Conservation (phyloP, 2,113 vertebrate species). For the Zootoca vivipara region DNA sequence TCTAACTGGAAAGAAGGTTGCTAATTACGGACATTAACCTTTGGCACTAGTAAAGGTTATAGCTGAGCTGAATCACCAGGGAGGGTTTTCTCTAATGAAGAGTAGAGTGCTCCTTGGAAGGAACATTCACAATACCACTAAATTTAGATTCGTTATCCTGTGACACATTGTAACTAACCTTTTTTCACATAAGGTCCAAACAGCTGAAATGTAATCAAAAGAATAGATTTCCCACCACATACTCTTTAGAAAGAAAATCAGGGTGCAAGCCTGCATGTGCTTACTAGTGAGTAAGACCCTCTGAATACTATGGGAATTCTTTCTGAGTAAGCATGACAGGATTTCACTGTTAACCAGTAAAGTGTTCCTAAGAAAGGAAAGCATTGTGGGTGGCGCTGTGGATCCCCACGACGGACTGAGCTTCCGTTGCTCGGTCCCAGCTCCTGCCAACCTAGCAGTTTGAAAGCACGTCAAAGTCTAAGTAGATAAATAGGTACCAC, state of each 20-base stretch:
- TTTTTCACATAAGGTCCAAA: neutral
- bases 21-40: constrained; percentile 15
- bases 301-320: neutral
- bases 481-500: no score
- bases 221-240: neutral
- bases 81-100: neutral
- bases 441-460: no score
- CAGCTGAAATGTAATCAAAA: neutral
- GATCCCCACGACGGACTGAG: no score
- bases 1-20: constrained; percentile 4
- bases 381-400: neutral
- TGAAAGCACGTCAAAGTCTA: no score
- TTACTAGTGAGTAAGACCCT: neutral
- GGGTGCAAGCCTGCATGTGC: neutral
- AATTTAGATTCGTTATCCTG: neutral
- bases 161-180: neutral
- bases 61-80: neutral
- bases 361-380: neutral
- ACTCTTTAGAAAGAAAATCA: no score
- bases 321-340: neutral
- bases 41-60: constrained; percentile 7
- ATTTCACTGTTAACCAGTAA: neutral
- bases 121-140: constrained; percentile 1
- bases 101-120: neutral
- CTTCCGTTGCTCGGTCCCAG: no score